Evolutionary conservation across 2,797 vertebrate species (phyloP).

Genomic region (Myiotriccus ornatus): DNA sequence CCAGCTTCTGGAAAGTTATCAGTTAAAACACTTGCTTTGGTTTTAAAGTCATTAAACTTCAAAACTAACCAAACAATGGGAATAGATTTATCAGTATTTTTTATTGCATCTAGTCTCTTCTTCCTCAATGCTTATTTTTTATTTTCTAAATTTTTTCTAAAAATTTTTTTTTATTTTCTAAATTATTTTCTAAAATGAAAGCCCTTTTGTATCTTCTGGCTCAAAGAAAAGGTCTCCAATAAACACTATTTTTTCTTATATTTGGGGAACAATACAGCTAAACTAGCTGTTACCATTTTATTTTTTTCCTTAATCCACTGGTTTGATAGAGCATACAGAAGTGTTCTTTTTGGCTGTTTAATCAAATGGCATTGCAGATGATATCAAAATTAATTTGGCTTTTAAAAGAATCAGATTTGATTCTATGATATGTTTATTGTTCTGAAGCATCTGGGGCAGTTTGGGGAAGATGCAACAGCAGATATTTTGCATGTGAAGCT

Average conservation of each 20-base stretch:
- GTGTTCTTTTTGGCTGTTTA: background rate
- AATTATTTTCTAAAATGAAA: background rate
- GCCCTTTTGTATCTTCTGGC: background rate
- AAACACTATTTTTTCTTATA: background rate
- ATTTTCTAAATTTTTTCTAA: no score
- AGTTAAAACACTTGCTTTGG: background rate
- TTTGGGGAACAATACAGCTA: background rate
- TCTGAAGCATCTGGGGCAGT: background rate
- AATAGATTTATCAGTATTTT: background rate
- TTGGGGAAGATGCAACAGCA: background rate
- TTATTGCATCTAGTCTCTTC: background rate
- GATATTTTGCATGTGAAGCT: background rate
- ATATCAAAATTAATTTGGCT: background rate
- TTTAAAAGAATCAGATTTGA: background rate
- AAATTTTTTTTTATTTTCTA: no score
- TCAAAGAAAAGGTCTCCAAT: background rate
- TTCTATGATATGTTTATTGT: background rate
- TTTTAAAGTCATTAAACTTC: background rate
- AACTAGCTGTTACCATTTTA: background rate
- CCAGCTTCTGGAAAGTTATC: background rate
- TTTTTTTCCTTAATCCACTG: background rate
- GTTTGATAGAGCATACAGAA: background rate
- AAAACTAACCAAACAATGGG: background rate
- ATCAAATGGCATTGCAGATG: background rate
- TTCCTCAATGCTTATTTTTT: background rate